Evolutionary conservation across 2,797 vertebrate genomes (phyloP).

Genomic region (Sparidentex hasta): DNA sequence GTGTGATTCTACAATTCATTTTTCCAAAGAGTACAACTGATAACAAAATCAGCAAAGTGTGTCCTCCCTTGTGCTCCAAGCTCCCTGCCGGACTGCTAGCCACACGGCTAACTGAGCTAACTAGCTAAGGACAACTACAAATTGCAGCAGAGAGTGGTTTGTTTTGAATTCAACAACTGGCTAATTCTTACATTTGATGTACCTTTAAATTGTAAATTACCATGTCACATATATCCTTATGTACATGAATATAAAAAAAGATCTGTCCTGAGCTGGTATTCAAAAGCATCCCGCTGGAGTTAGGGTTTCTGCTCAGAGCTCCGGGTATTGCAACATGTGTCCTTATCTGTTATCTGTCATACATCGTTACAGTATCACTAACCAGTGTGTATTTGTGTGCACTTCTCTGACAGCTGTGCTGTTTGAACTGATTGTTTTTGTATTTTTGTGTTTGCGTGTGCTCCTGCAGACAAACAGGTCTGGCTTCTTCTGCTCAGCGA

Average conservation of each 20-base stretch:
- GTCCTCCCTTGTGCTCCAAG: too few species aligned
- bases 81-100: too few species aligned
- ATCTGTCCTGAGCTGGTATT: background rate
- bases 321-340: slow-evolving; percentile 35
- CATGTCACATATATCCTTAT: background rate
- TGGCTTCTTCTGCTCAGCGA: slow-evolving; percentile 39
- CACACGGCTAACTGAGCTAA: too few species aligned
- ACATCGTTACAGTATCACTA: slow-evolving; percentile 41
- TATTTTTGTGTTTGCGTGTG: background rate
- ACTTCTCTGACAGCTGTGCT: background rate
- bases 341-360: slow-evolving; percentile 46
- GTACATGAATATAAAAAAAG: background rate
- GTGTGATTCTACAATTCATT: background rate
- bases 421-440: background rate
- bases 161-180: too few species aligned
- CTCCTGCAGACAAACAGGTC: slow-evolving; percentile 51
- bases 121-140: too few species aligned
- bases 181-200: too few species aligned
- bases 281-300: slow-evolving; percentile 14
- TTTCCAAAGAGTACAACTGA: background rate
- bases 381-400: slow-evolving; percentile 7
- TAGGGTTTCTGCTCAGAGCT: slow-evolving; percentile 21
- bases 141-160: too few species aligned
- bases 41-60: background rate
- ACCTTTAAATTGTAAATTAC: background rate